Evolutionary conservation across 2,888 invertebrate species (phyloP), one percentile per base, ranked within the genome.

Genomic region (Schizotus pectinicornis): DNA sequence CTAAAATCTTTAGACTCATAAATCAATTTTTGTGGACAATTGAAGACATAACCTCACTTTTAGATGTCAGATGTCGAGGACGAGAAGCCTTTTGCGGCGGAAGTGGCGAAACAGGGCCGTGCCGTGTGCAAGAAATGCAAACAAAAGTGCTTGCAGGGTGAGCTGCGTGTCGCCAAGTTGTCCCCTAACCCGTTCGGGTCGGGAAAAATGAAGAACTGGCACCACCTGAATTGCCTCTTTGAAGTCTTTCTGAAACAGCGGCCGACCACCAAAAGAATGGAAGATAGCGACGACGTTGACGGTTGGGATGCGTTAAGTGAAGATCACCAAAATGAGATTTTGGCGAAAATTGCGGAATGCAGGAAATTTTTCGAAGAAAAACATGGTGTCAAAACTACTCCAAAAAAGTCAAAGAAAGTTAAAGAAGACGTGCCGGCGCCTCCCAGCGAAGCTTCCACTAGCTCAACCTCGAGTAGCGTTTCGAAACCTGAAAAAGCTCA

Each of bases 61-160:
- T 11, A 56, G 56, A 60, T 60, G 60, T 56, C 60, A 30, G 52
- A 56, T 13, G 33, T 14, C 6, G 22, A 41, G 7, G 75, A 78
- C n/a, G 82, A 82, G 62, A 84, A 84, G 65, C 85, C 86, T 5
- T 91, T 89, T 78, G 85, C 82, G 52, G 85, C 88, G 7, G 95
- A 95, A 67, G 85, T 89, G 61, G 93, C 94, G 0, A 94, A 94
- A 80, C 84, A 87, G 7, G 91, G 91, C 0, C 83, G 90, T 46
- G 90, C 95, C 0, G 86, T 86, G 8, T 95, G 95, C 74, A 94
- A 94, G 77, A 92, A 90, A 71, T 95, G 95, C 77, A 95, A 94
- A 80, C 81, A 85, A 57, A 89, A 89, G 71, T 89, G 93, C 70
- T 85, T 85, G 0, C 85, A 87, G 72, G 91, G 88, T 13, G 83